These are phyloP conservation scores for Garrulus glandarius DNA, from an alignment of 2,797 vertebrate genomes.

Conservation along the genomic window DNA sequence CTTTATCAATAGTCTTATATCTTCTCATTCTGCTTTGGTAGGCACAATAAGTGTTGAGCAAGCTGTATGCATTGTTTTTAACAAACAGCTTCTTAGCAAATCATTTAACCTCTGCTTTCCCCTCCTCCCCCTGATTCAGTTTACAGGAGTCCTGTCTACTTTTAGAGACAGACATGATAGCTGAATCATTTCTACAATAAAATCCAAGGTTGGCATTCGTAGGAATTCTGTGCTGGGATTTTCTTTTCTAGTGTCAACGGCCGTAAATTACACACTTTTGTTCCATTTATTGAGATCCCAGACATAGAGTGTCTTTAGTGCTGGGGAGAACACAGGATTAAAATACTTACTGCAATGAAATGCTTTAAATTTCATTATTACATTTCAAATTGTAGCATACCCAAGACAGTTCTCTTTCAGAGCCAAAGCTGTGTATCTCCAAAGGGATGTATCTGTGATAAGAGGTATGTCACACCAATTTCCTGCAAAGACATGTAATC, in stretches of 20 bases:
- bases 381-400: background rate
- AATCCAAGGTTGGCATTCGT: rapidly evolving
- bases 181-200: background rate
- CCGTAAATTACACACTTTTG: background rate
- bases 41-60: too few species aligned
- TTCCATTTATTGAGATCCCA: background rate
- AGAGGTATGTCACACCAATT: background rate
- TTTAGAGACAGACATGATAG: background rate
- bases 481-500: background rate
- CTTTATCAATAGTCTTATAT: too few species aligned
- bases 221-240: background rate
- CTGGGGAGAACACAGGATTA: background rate
- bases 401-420: background rate
- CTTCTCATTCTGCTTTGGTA: too few species aligned
- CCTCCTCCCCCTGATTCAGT: too few species aligned
- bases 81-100: too few species aligned
- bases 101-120: too few species aligned
- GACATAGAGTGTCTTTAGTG: background rate
- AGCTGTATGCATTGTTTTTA: too few species aligned
- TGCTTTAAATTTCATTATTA: background rate
- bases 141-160: background rate
- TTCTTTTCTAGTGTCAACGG: background rate
- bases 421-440: background rate
- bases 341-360: background rate
- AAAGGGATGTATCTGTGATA: background rate